Conservation (phyloP, 2,113 vertebrate species). For the Varanus komodoensis region DNA sequence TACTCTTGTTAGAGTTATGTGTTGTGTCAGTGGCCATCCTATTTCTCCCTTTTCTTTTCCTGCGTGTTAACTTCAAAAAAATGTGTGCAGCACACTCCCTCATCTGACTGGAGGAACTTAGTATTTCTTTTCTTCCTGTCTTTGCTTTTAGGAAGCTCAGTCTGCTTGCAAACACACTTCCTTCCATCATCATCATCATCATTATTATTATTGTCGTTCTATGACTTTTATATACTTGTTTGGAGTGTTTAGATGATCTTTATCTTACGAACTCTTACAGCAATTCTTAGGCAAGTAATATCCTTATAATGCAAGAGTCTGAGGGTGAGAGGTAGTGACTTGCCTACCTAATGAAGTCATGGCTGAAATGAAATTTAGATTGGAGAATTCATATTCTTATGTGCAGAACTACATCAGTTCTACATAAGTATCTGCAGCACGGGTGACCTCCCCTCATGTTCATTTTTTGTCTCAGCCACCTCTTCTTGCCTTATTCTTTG, state of each 20-base stretch:
- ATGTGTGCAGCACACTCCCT: neutral
- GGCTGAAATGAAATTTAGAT: neutral
- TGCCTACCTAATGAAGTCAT: neutral
- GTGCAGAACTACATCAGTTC: neutral
- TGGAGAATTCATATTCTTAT: neutral
- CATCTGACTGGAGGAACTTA: neutral
- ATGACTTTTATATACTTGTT: neutral
- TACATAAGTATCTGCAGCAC: neutral
- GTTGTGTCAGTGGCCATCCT: rapidly evolving
- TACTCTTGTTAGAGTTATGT: neutral
- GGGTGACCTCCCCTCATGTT: neutral
- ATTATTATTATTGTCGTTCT: neutral
- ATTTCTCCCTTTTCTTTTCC: neutral
- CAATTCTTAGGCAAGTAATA: neutral
- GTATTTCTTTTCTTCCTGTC: neutral
- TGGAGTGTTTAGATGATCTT: neutral
- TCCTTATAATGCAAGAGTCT: neutral
- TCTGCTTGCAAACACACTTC: no score
- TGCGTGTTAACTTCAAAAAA: neutral
- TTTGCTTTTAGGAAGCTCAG: neutral
- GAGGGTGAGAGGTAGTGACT: neutral
- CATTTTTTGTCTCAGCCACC: neutral
- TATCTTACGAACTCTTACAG: neutral
- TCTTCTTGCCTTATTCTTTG: neutral
- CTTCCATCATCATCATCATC: neutral